Base-by-base conservation (phyloP, 1,140 invertebrate genomes). In the Limonius californicus region DNA sequence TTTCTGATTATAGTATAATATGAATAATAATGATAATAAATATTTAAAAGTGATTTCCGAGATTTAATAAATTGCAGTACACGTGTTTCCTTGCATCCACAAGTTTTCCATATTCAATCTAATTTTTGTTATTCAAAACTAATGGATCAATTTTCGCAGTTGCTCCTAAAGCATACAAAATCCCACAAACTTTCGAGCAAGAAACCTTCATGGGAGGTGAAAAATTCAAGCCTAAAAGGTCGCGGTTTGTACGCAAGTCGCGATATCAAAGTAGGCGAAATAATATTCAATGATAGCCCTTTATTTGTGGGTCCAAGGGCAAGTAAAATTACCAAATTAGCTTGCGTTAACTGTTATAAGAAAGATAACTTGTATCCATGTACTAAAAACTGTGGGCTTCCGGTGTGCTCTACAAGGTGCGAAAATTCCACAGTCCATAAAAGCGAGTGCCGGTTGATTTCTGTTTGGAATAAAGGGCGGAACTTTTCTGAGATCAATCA, bases 221-320 rank as follows among this genome's bases (percentile, higher is more conserved):
- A 57, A 59, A 55, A 59, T 50, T 74, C 70, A 0, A 9, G 43
- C 2, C 14, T 68, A 0, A 69, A 68, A 8, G 88, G 88, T 0
- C 81, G 87, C 4, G 87, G 87, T 11, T 61, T 90, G 7, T 82
- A 89, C 57, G 87, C 87, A 0, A 82, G 71, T 0, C 76, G 83
- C 30, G 81, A 87, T 64, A 86, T 90, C 12, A 66, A 73, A 15
- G 64, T 77, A 3, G 87, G 87, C 19, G 87, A 90, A 74, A 68
- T 87, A 23, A 82, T 91, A 12, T 87, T 88, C 64, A 76, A 82
- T 1, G 89, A 91, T 72, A 76, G 73, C 39, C 85, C 89, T 0
- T 68, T 90, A 1, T 76, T 90, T 11, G 69, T 83, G 21, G 88
- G 88, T 0, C 87, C 87, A 3, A 77, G 80, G 66, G 79, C 73